Base-by-base conservation (phyloP, 2,888 invertebrate species). In the Strigamia crassipes region DNA sequence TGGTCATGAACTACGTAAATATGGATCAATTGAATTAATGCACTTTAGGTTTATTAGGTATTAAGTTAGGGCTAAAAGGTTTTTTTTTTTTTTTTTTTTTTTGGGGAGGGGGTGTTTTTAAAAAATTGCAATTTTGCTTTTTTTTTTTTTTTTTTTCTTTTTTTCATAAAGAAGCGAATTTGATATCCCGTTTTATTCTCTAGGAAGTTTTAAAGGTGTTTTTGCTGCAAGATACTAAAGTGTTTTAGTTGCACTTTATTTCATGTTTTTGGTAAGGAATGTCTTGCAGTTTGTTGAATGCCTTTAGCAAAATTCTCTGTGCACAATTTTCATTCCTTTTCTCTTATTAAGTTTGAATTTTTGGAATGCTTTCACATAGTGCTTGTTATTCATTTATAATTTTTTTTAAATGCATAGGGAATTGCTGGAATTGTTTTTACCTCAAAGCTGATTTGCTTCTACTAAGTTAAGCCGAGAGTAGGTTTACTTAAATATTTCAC, bases 261-360 rank as follows among this genome's bases (percentile, higher is more conserved):
- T 38, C 15, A 46, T 46, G 46, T n/a, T 61, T 61, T 61, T 23
- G 18, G 18, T 61, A 18, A 61, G 18, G 61, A 61, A 61, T 61
- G 61, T 61, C 23, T 9, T 23, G 21, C 61, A 61, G 18, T 23
- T 46, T 46, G 46, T 46, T 46, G 46, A 46, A 46, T 46, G 46
- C 46, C 46, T 46, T 4, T n/a, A 46, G 46, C 46, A 15, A 46
- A 13, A 46, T 46, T 13, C 12, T 46, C 46, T 15, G n/a, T 13
- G 46, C 46, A 46, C 46, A 46, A 15, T 46, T 46, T 46, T 46
- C n/a, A 13, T n/a, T 46, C n/a, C 46, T 46, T 46, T 46, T 23
- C 61, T 18, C 61, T 61, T 61, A 61, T 61, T 61, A 61, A 61
- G 18, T 61, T 61, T 61, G 23, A n/a, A 61, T 61, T 61, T 21